Evolutionary conservation across 2,888 invertebrate species (phyloP), one percentile per base, ranked within the genome.

Genomic region (Cryptophagus acutangulus): DNA sequence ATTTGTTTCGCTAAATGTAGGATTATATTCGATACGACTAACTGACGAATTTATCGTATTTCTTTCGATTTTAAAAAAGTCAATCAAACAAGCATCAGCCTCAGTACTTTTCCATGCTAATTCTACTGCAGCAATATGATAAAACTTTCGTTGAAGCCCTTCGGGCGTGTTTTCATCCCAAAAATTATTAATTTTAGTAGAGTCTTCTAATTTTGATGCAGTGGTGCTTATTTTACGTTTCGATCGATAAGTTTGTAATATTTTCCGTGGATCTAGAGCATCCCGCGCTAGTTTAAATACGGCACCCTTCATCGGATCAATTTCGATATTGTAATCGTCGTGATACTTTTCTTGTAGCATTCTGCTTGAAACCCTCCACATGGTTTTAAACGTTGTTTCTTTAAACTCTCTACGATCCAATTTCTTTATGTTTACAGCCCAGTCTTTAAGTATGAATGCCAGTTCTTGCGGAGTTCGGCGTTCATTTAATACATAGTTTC

Each of bases 21-120:
- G 44, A 34, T 49, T 49, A 36, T 50, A 50, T 45, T 47, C 47
- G 29, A 50, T 33, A 12, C 40, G 35, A 26, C 37, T 41, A 29
- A 40, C 44, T 4, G 35, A n/a, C 4, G n/a, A 18, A 6, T 40
- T 43, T 20, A 36, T 30, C 43, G 36, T 44, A 15, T 37, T 8
- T 17, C 16, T 35, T 30, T 46, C 42, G 5, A 20, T 20, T 18
- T 37, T 6, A 24, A 35, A 37, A 46, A 30, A 46, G 16, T 20
- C n/a, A 8, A 10, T 29, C 6, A 29, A 10, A 12, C 25, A 41
- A 8, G 20, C 6, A 9, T 14, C 26, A 13, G n/a, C 29, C 13
- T 29, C 29, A 10, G 26, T 36, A 35, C 35, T 16, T 15, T 26
- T 29, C 40, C 40, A 36, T 15, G 14, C 36, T 6, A 35, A 25